Percentiles rank a stretch among this genome's conserved stretches.
phyloP scores from a whole-genome alignment of 2,888 invertebrate species.

The Eulithis prunata region DNA sequence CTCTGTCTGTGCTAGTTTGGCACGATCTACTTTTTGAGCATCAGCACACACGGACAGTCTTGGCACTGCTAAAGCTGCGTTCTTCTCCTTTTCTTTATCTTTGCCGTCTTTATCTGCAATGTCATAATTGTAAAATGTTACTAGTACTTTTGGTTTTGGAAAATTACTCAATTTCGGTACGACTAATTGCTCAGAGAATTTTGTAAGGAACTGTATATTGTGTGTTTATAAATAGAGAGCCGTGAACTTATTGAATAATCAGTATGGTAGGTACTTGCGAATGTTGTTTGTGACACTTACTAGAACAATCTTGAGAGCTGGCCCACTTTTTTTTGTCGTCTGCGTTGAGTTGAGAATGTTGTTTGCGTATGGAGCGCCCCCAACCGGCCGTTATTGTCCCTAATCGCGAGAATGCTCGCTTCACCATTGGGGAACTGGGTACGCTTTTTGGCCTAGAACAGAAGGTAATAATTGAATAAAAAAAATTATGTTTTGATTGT shows the following conservation, averaged over 20 bases:
- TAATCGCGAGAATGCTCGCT: slow-evolving; percentile 94
- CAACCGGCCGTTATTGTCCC: slow-evolving; percentile 96
- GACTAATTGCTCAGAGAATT: slow-evolving; percentile 12
- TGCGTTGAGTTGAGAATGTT: slow-evolving; percentile 91
- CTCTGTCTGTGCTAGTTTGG: slow-evolving; percentile 96
- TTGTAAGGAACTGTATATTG: not conserved
- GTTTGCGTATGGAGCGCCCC: slow-evolving; percentile 94
- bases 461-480: no score
- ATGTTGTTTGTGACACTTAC: slow-evolving; percentile 79
- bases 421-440: slow-evolving; percentile 97
- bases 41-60: slow-evolving; percentile 96
- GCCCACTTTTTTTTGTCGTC: slow-evolving; percentile 97
- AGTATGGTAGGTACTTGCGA: no score
- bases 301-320: slow-evolving; percentile 96
- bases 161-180: not conserved
- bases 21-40: slow-evolving; percentile 96
- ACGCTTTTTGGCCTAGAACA: slow-evolving; percentile 93
- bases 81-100: slow-evolving; percentile 92
- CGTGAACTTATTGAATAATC: no score
- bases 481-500: no score
- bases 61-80: slow-evolving; percentile 91
- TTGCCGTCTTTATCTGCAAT: slow-evolving; percentile 90
- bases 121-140: not conserved
- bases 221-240: not conserved
- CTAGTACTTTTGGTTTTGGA: not conserved